Conservation (phyloP, 2,888 invertebrate genomes). For the Thymelicus sylvestris region DNA sequence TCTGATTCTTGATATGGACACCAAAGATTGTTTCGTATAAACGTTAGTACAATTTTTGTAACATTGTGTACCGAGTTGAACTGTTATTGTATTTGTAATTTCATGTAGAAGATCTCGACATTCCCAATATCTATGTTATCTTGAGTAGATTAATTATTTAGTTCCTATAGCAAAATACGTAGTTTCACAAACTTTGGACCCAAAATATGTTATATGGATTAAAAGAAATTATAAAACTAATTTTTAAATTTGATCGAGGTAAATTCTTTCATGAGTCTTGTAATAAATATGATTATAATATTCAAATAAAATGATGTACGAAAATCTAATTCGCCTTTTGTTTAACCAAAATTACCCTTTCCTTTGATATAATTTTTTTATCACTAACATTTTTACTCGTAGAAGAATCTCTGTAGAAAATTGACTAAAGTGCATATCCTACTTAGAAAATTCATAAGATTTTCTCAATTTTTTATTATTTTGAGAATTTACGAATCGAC, state of each 20-base stretch:
- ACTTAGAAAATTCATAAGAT: too few relatives aligned
- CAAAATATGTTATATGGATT: neutral
- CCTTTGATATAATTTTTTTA: neutral
- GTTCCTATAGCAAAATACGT: conserved; percentile 53
- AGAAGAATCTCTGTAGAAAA: too few relatives aligned
- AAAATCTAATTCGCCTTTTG: conserved; percentile 36
- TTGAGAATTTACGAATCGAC: too few relatives aligned
- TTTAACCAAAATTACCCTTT: neutral
- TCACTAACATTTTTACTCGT: too few relatives aligned
- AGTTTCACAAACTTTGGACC: conserved; percentile 44
- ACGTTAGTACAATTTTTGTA: conserved; percentile 62
- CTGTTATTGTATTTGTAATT: conserved; percentile 51
- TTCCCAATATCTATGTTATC: conserved; percentile 63
- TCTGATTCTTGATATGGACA: conserved; percentile 53
- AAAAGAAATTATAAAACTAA: neutral
- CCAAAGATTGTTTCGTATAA: conserved; percentile 68
- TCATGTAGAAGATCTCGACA: conserved; percentile 72
- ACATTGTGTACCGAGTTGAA: conserved; percentile 58
- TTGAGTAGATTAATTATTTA: conserved; percentile 59
- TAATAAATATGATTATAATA: conserved; percentile 40
- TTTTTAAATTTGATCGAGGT: conserved; percentile 1
- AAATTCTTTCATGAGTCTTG: neutral
- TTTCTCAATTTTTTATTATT: too few relatives aligned
- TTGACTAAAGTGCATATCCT: too few relatives aligned
- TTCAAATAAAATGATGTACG: conserved; percentile 46